Base-by-base conservation (phyloP, 1,140 invertebrate species). In the Halictus rubicundus region DNA sequence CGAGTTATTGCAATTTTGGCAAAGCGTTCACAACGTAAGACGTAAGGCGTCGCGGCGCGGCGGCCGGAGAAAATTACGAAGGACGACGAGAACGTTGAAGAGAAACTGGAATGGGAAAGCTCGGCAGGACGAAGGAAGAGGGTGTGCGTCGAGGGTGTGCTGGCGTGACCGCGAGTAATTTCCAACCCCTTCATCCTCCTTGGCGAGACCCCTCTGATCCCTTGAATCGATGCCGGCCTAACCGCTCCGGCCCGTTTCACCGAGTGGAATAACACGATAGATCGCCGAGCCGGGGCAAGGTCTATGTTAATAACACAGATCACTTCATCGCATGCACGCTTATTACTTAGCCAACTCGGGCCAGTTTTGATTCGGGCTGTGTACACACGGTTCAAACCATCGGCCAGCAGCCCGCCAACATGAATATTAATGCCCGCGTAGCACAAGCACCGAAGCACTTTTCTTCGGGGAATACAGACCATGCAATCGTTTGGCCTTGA, bases 241-340 rank as follows among this genome's bases (percentile, higher is more conserved):
- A 78, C 42, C 68, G n/a, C 82, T 16, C 79, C 23, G 37, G 37
- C 32, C 73, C 80, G 78, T 70, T 72, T 73, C 65, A 63, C 68
- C 12, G 49, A 77, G 69, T 78, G 73, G 70, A 84, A 80, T 72
- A 83, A 69, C 78, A 82, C 79, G 79, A 79, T 73, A 70, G 71
- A 81, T 84, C 82, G 80, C 79, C 57, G 37, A 2, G 59, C 59
- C 59, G 80, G 88, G 87, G 88, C 91, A 92, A 92, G 91, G 91
- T 92, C 91, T 92, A 91, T 91, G 91, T 92, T 92, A 92, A 92
- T 91, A 90, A 89, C 90, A 88, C 81, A 80, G 89, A 92, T 91
- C 89, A 87, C 86, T 91, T 89, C 84, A 90, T 91, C 84, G 90
- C 90, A 91, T 92, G 91, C 87, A 89, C 85, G 88, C 83, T 90